Evolutionary conservation across 2,797 vertebrate species (phyloP).

Genomic region (Zalophus californianus): DNA sequence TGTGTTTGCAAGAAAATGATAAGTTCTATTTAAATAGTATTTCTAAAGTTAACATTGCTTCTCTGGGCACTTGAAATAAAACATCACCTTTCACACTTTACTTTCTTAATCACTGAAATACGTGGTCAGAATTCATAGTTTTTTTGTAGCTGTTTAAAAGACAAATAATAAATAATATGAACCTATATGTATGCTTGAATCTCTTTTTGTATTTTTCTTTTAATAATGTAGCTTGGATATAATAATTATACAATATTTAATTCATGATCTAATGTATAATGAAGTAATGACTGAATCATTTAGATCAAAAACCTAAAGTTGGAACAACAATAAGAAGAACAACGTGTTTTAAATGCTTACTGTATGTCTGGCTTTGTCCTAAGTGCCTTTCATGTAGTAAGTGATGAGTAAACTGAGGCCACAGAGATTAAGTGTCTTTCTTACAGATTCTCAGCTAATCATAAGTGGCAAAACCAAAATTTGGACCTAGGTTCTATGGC

Average conservation of each 20-base stretch:
- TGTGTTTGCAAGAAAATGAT: neutral
- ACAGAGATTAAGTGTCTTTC: neutral
- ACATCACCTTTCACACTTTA: neutral
- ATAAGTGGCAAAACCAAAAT: neutral
- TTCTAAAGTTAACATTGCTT: conserved; percentile 49
- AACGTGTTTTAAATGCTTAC: neutral
- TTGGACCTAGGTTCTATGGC: neutral
- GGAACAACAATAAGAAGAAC: neutral
- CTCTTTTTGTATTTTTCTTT: conserved; percentile 37
- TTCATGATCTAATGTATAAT: neutral
- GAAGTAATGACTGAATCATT: neutral
- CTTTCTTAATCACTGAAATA: conserved; percentile 16
- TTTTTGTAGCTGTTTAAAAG: conserved; percentile 1
- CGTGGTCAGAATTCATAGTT: neutral
- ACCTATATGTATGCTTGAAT: neutral
- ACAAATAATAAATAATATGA: neutral
- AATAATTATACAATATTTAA: conserved; percentile 9
- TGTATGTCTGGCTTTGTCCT: neutral
- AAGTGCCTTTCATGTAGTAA: neutral
- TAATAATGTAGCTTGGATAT: neutral
- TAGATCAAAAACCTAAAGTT: conserved; percentile 24
- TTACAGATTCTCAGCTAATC: neutral
- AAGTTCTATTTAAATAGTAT: conserved; percentile 4
- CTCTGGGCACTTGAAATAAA: neutral
- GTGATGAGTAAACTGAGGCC: neutral